Evolutionary conservation across 2,888 invertebrate species (phyloP), one percentile per base, ranked within the genome.

Genomic region (Caenorhabditis macrosperma): DNA sequence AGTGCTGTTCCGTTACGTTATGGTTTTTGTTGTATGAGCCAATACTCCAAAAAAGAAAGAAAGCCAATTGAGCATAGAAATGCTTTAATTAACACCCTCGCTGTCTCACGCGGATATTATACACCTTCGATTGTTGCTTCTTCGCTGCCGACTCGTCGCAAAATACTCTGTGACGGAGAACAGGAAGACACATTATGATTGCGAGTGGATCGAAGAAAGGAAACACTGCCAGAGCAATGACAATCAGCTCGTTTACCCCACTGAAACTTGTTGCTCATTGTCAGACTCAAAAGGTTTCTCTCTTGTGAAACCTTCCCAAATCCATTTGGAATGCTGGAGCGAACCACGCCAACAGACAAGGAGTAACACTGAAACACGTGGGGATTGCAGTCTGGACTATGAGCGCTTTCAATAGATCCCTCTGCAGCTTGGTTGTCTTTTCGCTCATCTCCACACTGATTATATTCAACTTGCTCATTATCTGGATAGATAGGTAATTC

Each of bases 341-440:
- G 30, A 50, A 68, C 68, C 68, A 68, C 22, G 35, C 50, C 17
- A 68, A 38, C 57, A 68, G 48, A 50, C 68, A 68, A 1, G 68
- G 68, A 2, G 57, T 59, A 28, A 68, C 59, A 33, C 68, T 68
- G 3, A 68, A 1, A 12, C 33, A 48, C 0, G 59, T 68, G 7
- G 68, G 68, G 30, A 68, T 59, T 6, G 17, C 35, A 9, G 59
- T 59, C 55, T 68, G 68, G n/a, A 68, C 59, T 1, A 59, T 26
- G 1, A 68, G 41, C 2, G 68, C 59, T 9, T 38, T 33, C 0
- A 68, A 38, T 0, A 68, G 68, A 28, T 68, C 68, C 15, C 28
- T 22, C 20, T 68, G 68, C 2, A 68, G 48, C 17, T 46, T 20
- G n/a, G n/a, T n/a, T n/a, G 44, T 44, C 2, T 20, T 17, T 3